These are phyloP conservation scores for Matsumurasca onukii DNA, from an alignment of 1,140 invertebrate genomes.

Conservation along the genomic window DNA sequence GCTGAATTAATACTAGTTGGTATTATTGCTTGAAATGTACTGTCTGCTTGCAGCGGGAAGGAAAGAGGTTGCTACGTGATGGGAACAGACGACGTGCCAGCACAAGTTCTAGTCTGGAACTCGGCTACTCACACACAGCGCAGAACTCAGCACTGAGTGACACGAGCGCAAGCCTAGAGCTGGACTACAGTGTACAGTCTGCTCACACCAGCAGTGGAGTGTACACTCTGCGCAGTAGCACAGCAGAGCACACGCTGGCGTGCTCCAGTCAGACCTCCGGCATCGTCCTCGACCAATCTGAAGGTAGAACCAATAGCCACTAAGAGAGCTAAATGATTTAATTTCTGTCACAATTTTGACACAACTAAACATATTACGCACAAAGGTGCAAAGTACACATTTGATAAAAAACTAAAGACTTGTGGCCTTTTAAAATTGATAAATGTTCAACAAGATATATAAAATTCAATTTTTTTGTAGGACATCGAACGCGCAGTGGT, in stretches of 20 bases:
- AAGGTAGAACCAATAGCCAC: too few species aligned
- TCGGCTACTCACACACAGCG: conserved; percentile 78
- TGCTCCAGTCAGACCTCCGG: conserved; percentile 54
- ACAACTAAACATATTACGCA: too few species aligned
- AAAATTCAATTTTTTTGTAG: too few species aligned
- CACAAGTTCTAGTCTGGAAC: conserved; percentile 72
- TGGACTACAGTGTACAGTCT: conserved; percentile 53
- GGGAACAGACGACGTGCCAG: conserved; percentile 56
- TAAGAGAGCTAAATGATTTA: too few species aligned
- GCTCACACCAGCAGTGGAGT: conserved; percentile 49
- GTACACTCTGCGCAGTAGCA: conserved; percentile 50
- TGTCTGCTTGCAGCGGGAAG: conserved; percentile 13
- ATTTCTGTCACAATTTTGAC: too few species aligned
- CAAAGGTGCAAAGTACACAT: too few species aligned
- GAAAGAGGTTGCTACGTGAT: conserved; percentile 8
- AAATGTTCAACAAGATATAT: too few species aligned
- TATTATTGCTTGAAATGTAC: too few species aligned
- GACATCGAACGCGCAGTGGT: conserved; percentile 60
- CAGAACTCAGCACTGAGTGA: conserved; percentile 76
- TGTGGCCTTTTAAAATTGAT: too few species aligned
- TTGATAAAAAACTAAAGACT: too few species aligned
- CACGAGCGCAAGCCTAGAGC: conserved; percentile 53
- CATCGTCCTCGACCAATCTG: conserved; percentile 46
- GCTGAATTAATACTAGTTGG: too few species aligned
- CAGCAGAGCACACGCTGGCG: conserved; percentile 46